Base-by-base conservation (phyloP, 2,888 invertebrate species). In the Phymatocera aterrima region DNA sequence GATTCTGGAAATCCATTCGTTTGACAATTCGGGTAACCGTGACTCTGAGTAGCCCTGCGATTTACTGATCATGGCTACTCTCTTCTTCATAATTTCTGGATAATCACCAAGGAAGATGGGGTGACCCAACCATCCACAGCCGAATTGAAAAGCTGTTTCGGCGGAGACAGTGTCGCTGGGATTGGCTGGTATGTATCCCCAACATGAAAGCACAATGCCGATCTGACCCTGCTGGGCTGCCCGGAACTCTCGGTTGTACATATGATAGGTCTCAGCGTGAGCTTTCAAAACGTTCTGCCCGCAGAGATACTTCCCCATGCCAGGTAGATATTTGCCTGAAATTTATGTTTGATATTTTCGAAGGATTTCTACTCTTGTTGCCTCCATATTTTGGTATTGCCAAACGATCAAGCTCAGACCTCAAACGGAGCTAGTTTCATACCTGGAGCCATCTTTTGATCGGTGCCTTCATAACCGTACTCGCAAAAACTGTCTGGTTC, bases 71-170 rank as follows among this genome's bases (percentile, higher is more conserved):
- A 91, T 89, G 64, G 91, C 92, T 12, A 95, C 91, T 3, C 92
- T 90, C 18, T 91, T 88, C 78, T 93, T 93, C 94, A 95, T 94
- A 0, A 93, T 85, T 68, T 91, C 88, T 0, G 95, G 95, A 87
- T 95, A 95, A 88, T 95, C 94, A 0, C 95, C 95, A 0, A 93
- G 92, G 87, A 94, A 93, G 43, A 95, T 94, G 0, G 95, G 94
- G 87, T 95, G 92, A 0, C 93, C 92, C 85, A 93, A 94, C 94
- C 94, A 94, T 40, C 94, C 94, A 75, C 93, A 91, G 93, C 93
- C 88, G 57, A 91, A 91, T 85, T 93, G 92, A 81, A 93, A 88
- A 83, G 92, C 92, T 84, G 91, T 87, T 57, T 93, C 92, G 0
- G 93, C 92, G 0, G 93, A 93, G 65, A 91, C 91, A 0, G 88